Evolutionary conservation across 2,888 invertebrate species (phyloP), one percentile per base, ranked within the genome.

Genomic region (Podotricha telesiphe): DNA sequence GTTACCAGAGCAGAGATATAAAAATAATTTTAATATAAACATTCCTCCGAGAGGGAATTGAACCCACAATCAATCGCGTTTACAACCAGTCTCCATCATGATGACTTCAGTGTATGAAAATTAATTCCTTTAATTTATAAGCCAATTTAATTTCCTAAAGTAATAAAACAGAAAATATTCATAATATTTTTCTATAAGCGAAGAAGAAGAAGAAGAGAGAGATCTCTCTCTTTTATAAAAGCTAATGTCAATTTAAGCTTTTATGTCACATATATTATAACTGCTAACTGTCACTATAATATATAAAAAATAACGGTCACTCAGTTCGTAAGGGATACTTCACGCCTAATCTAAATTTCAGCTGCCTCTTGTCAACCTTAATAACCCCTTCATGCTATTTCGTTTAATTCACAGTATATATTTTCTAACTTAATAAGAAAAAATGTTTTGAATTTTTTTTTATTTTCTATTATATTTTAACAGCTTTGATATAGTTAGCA

Each of bases 251-350:
- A 3, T 13, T 50, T 50, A n/a, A 28, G n/a, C 22, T 10, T 11
- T 2, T 3, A 28, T 15, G 13, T 51, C 22, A 28, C n/a, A 47
- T 8, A 47, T 22, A 53, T n/a, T n/a, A n/a, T 22, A 53, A 53
- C 8, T 53, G 53, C 7, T n/a, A 15, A 51, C 19, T 28, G 28
- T 28, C 53, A 34, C 28, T 51, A 51, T 15, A 28, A 51, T 51
- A n/a, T n/a, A n/a, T n/a, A n/a, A 51, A 51, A 51, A 51, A 15
- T 51, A 51, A 51, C 51, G 51, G 51, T 51, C 51, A 28, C 51
- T n/a, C 53, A 53, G 53, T 28, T n/a, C 53, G 53, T 28, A 34
- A 7, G 53, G 53, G n/a, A 53, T 53, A 53, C 51, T 28, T 15
- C 22, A 22, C 3, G 8, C 28, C 28, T n/a, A 53, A 53, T n/a